These are phyloP conservation scores for Drosophila sordidula DNA, from an alignment of 2,888 invertebrate species.

Conservation along the genomic window DNA sequence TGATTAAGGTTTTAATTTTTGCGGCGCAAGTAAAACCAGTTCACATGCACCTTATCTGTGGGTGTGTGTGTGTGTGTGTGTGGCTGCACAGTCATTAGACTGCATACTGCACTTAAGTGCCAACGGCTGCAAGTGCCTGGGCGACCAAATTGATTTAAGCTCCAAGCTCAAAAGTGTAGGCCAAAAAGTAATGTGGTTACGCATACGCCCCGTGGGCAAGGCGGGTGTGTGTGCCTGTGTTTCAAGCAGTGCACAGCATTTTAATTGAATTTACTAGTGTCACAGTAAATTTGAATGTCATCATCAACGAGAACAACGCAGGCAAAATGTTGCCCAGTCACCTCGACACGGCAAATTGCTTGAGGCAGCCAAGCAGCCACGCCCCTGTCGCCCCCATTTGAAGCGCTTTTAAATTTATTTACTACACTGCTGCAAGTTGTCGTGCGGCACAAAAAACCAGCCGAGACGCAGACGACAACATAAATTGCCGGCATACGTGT, in stretches of 20 bases:
- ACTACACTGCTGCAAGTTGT: slow-evolving; percentile 54
- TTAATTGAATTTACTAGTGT: slow-evolving; percentile 78
- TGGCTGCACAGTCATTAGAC: slow-evolving; percentile 50
- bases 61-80: slow-evolving; percentile 10
- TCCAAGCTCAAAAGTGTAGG: slow-evolving; percentile 27
- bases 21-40: slow-evolving; percentile 36
- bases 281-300: slow-evolving; percentile 72
- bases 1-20: slow-evolving; percentile 79
- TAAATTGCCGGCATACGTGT: slow-evolving; percentile 76
- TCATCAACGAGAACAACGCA: slow-evolving; percentile 46
- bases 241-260: slow-evolving; percentile 59
- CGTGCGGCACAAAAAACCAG: slow-evolving; percentile 27
- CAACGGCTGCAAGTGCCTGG: slow-evolving; percentile 18
- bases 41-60: not conserved
- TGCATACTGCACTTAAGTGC: slow-evolving; percentile 50
- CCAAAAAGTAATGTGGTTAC: slow-evolving; percentile 47
- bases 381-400: slow-evolving; percentile 49
- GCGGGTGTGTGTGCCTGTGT: not conserved
- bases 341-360: slow-evolving; percentile 58
- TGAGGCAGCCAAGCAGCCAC: slow-evolving; percentile 37
- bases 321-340: slow-evolving; percentile 61
- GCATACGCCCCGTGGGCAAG: slow-evolving; percentile 25
- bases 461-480: slow-evolving; percentile 60
- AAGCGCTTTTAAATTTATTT: slow-evolving; percentile 73
- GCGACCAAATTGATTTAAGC: slow-evolving; percentile 50